Base-by-base conservation (phyloP, 2,888 invertebrate genomes). In the Tribolium freemani region DNA sequence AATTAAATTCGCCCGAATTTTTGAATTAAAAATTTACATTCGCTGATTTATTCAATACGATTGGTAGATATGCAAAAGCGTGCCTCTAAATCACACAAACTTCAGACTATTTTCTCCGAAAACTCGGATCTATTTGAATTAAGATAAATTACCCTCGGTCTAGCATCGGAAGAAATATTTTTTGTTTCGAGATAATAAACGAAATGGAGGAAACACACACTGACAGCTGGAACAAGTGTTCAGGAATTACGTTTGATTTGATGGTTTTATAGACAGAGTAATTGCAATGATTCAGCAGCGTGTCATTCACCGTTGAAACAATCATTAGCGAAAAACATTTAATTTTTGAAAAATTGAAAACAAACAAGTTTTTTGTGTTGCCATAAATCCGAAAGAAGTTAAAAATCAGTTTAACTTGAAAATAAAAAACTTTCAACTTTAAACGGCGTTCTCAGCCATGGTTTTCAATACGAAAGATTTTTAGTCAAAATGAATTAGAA, bases 1-100 rank as follows among this genome's bases (percentile, higher is more conserved):
- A 58, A 68, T 68, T 67, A 67, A 51, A 68, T 31, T 57, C 57
- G 57, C 46, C 51, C 5, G 64, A 60, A 5, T 48, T 48, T 13
- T 21, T 26, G 9, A n/a, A 51, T 16, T 51, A 20, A 51, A 26
- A 26, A 26, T 26, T 26, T 26, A 26, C 26, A 26, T 26, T 38
- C 38, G 1, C 1, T 9, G 38, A 38, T 38, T 38, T 38, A 6
- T 38, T 38, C 9, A n/a, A 38, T 38, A 38, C 9, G 31, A 38
- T 38, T 8, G 31, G 2, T 38, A 38, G 31, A 38, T 38, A 38
- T 38, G 31, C 31, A 38, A 38, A 38, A 38, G 31, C 2, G 31
- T 38, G 31, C 1, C 31, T 38, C 8, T 38, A 38, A 38, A 38
- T 38, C 38, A 38, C 38, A 38, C 38, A 38, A 38, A 38, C 38